phyloP scores from a whole-genome alignment of 2,113 vertebrate genomes.

The Fukomys damarensis region DNA sequence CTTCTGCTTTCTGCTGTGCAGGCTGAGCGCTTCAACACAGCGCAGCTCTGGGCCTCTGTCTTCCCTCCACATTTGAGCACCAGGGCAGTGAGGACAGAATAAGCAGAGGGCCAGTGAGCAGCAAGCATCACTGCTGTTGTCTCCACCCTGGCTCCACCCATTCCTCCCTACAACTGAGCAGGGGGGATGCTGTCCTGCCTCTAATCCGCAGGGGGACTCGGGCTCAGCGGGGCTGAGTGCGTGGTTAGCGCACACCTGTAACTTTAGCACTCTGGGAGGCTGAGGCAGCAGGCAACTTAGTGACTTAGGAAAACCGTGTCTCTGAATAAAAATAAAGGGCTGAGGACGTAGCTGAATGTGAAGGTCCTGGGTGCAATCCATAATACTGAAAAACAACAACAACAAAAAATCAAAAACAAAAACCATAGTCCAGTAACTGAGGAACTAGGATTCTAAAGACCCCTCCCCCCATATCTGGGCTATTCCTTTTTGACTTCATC shows the following conservation, averaged over 20 bases:
- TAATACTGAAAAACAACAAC: neutral
- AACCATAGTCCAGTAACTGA: neutral
- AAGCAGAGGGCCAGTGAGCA: neutral
- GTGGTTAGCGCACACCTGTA: neutral
- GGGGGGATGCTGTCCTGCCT: neutral
- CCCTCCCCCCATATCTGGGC: neutral
- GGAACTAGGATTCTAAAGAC: neutral
- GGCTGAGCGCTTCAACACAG: neutral
- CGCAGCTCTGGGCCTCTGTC: neutral
- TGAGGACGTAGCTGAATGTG: neutral
- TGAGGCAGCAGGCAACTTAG: neutral
- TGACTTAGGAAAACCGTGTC: neutral
- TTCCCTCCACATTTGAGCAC: neutral
- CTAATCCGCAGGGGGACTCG: neutral
- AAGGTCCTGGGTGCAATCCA: neutral
- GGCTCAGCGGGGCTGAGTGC: neutral
- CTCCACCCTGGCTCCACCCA: fast-evolving
- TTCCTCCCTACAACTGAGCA: neutral
- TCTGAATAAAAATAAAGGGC: neutral
- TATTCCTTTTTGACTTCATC: neutral
- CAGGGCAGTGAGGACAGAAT: neutral
- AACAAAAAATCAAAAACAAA: neutral
- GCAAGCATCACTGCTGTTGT: neutral
- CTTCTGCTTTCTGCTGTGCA: neutral
- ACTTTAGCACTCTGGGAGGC: neutral